Percentiles rank a stretch among this genome's conserved stretches.
Conservation (phyloP, 1,140 invertebrate species). For the Drosophila neocordata region DNA sequence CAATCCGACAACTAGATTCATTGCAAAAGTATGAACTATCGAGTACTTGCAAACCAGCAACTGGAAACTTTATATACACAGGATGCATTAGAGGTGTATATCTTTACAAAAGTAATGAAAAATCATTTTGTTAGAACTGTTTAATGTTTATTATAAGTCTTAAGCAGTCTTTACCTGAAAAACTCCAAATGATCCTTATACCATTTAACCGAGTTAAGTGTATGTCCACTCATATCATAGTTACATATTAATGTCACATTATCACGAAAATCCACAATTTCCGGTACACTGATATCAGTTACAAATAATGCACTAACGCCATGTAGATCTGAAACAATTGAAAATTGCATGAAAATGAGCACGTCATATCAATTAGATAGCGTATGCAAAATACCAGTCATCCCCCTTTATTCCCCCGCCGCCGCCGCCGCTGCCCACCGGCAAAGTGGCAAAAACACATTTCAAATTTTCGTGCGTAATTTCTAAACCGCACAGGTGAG, state of each 20-base stretch:
- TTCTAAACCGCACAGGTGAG: constrained; percentile 57
- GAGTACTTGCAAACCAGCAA: constrained; percentile 88
- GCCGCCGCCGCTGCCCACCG: too few species aligned
- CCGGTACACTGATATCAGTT: constrained; percentile 82
- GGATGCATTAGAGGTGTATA: constrained; percentile 79
- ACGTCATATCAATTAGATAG: constrained; percentile 2
- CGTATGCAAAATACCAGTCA: neutral
- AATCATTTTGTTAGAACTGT: neutral
- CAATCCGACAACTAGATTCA: constrained; percentile 83
- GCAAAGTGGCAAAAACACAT: neutral
- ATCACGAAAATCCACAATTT: constrained; percentile 84
- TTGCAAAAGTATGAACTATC: constrained; percentile 88
- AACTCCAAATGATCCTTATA: constrained; percentile 90
- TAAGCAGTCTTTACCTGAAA: constrained; percentile 84
- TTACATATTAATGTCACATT: constrained; percentile 84
- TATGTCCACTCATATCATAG: constrained; percentile 85
- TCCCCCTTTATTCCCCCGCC: too few species aligned
- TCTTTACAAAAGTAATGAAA: constrained; percentile 36
- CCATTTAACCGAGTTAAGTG: constrained; percentile 91
- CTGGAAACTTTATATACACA: constrained; percentile 74
- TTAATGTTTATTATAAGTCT: neutral
- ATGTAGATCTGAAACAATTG: constrained; percentile 50
- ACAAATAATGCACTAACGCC: constrained; percentile 63
- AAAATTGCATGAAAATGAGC: neutral
- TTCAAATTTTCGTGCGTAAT: constrained; percentile 29